Evolutionary conservation across 1,140 invertebrate species (phyloP).

Genomic region (Hylaeus volcanicus): DNA sequence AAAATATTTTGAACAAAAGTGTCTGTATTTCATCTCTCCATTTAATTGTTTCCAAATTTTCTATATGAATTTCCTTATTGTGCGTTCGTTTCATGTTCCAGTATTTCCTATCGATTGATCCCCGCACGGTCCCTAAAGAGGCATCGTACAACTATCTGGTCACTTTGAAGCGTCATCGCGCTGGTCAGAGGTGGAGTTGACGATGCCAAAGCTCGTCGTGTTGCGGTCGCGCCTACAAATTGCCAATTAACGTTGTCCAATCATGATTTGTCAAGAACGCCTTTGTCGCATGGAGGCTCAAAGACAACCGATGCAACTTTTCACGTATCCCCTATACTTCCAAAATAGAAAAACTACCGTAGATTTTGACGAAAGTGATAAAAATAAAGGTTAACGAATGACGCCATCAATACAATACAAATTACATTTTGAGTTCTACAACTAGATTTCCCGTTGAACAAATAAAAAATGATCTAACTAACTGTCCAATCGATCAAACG

Average conservation of each 20-base stretch:
- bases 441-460: too few species aligned
- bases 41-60: too few species aligned
- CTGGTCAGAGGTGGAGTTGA: not conserved
- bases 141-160: slow-evolving; percentile 1
- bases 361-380: not conserved
- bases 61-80: not conserved
- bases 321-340: not conserved
- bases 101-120: not conserved
- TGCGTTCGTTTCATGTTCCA: not conserved
- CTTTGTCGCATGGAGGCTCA: slow-evolving; percentile 7
- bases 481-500: too few species aligned
- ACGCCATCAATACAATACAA: too few species aligned
- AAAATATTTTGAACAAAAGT: too few species aligned
- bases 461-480: too few species aligned
- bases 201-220: slow-evolving; percentile 21
- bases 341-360: not conserved
- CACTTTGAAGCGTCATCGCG: slow-evolving; percentile 28
- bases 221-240: slow-evolving; percentile 57
- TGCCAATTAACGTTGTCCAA: slow-evolving; percentile 65
- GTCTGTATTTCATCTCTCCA: too few species aligned
- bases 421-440: too few species aligned
- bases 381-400: too few species aligned
- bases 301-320: not conserved
- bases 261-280: slow-evolving; percentile 28
- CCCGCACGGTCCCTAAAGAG: not conserved